Evolutionary conservation across 2,113 vertebrate species (phyloP).

Genomic region (Ceyx melanurus): DNA sequence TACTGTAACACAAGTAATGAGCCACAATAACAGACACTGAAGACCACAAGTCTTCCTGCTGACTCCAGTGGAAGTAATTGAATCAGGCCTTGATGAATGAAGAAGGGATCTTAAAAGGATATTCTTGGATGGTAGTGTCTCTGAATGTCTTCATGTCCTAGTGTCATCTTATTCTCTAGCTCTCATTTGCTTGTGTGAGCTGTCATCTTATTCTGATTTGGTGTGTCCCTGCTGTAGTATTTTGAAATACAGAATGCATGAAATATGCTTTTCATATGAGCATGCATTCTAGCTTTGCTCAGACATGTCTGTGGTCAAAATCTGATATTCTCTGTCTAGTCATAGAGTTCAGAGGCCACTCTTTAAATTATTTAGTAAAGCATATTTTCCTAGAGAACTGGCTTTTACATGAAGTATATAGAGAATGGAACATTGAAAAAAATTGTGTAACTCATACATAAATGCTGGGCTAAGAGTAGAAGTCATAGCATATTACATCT

Average conservation of each 20-base stretch:
- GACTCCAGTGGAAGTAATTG: slow-evolving; percentile 39
- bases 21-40: background rate
- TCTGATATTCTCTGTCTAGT: slow-evolving; percentile 33
- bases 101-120: slow-evolving; percentile 33
- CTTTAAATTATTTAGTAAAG: background rate
- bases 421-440: slow-evolving; percentile 28
- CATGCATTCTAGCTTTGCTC: background rate
- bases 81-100: slow-evolving; percentile 31
- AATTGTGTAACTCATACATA: slow-evolving; percentile 10
- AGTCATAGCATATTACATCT: background rate
- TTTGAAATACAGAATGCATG: slow-evolving; percentile 27
- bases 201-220: slow-evolving; percentile 32
- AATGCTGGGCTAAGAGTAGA: slow-evolving; percentile 16
- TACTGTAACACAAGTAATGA: slow-evolving; percentile 41
- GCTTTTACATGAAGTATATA: background rate
- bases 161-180: background rate
- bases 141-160: background rate
- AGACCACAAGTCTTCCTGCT: slow-evolving; percentile 48
- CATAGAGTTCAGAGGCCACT: background rate
- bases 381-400: slow-evolving; percentile 36
- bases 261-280: slow-evolving; percentile 28
- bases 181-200: slow-evolving; percentile 38
- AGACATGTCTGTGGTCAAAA: slow-evolving; percentile 21
- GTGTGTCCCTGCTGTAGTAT: background rate
- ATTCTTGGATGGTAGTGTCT: slow-evolving; percentile 5